Conservation (phyloP, 2,888 invertebrate species). For the Ceraclea dissimilis region DNA sequence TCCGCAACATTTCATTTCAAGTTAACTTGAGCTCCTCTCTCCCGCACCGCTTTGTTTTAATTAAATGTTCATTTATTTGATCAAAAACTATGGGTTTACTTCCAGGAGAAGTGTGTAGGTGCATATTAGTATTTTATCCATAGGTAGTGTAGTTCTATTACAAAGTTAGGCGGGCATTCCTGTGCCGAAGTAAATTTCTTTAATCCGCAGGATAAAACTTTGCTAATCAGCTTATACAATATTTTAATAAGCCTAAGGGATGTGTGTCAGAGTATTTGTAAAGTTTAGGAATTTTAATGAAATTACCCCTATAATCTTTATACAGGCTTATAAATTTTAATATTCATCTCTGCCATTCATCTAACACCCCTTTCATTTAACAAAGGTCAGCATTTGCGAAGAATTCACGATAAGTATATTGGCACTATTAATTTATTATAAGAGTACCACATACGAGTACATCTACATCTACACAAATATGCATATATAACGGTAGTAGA, state of each 20-base stretch:
- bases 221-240: slow-evolving; percentile 2
- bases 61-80: no score
- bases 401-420: neutral
- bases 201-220: slow-evolving; percentile 3
- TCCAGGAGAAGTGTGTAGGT: no score
- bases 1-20: no score
- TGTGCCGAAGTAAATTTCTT: neutral
- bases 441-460: no score
- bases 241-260: slow-evolving; percentile 3
- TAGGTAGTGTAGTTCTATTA: neutral
- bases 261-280: slow-evolving; percentile 1
- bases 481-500: no score
- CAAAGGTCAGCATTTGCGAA: neutral
- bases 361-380: neutral
- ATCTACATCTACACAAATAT: no score
- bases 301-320: slow-evolving; percentile 1
- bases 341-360: neutral
- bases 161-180: neutral
- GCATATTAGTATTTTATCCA: no score
- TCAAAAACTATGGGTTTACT: no score
- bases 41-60: no score
- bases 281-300: slow-evolving; percentile 1
- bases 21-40: no score
- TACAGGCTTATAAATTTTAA: neutral
- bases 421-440: neutral